A percentile compares a stretch with the other conserved stretches of the same genome.
These are phyloP conservation scores for Campoplex nolae DNA, from an alignment of 2,888 invertebrate genomes.

Conservation along the genomic window DNA sequence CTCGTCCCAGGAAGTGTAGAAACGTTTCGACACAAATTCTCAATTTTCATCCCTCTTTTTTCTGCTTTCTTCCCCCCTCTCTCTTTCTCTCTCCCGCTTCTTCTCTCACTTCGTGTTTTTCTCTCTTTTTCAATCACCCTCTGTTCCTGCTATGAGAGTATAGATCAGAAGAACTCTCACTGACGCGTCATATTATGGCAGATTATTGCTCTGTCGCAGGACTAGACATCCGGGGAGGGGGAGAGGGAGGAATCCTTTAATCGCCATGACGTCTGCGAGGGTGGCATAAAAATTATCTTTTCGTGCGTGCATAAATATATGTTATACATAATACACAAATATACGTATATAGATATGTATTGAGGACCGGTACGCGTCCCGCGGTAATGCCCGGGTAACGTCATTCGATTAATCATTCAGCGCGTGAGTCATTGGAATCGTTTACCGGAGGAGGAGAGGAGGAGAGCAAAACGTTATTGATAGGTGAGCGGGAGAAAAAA, in stretches of 20 bases:
- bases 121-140: neutral
- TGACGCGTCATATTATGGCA: slow-evolving; percentile 28
- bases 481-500: slow-evolving; percentile 63
- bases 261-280: slow-evolving; percentile 67
- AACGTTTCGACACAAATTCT: slow-evolving; percentile 36
- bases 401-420: slow-evolving; percentile 79
- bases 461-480: slow-evolving; percentile 66
- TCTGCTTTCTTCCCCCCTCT: neutral
- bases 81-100: neutral
- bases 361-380: slow-evolving; percentile 57
- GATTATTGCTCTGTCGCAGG: slow-evolving; percentile 22
- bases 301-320: slow-evolving; percentile 35
- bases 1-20: slow-evolving; percentile 50
- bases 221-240: neutral
- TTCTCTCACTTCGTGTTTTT: neutral
- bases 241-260: slow-evolving; percentile 44
- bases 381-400: slow-evolving; percentile 67
- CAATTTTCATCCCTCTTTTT: slow-evolving; percentile 36
- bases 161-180: slow-evolving; percentile 6
- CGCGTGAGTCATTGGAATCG: slow-evolving; percentile 78
- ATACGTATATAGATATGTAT: slow-evolving; percentile 34
- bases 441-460: slow-evolving; percentile 68
- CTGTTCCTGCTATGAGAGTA: neutral
- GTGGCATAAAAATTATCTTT: slow-evolving; percentile 66
- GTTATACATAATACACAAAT: neutral